These are phyloP conservation scores for Gymnoscopelus microlampas DNA, from an alignment of 2,797 vertebrate genomes.

Conservation along the genomic window DNA sequence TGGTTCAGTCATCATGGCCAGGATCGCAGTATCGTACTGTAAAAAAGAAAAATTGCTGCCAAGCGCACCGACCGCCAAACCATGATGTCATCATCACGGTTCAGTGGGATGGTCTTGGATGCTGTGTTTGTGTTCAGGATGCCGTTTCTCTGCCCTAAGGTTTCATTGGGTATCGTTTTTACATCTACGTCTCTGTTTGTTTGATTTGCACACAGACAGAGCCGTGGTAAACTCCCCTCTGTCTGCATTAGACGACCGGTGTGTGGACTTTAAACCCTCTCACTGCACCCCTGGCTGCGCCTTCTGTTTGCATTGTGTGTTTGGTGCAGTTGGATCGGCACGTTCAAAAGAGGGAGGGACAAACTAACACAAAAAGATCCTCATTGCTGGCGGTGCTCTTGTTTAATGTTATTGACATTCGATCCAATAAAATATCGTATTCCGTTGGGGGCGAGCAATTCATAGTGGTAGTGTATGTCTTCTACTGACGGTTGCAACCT, in stretches of 20 bases:
- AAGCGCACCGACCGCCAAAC: neutral
- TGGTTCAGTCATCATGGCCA: no score
- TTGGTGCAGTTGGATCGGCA: neutral
- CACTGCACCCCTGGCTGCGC: slow-evolving; percentile 22
- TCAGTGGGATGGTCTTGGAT: no score
- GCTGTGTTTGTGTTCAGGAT: no score
- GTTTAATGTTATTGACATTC: neutral
- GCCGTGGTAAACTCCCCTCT: neutral
- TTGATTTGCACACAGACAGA: slow-evolving; percentile 11
- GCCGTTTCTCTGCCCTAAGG: no score
- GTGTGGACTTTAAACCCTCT: slow-evolving; percentile 63
- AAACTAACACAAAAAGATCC: no score
- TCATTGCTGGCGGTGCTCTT: neutral
- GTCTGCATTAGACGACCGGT: neutral
- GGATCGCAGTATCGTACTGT: no score
- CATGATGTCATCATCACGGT: no score
- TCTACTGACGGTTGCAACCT: no score
- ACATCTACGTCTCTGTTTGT: neutral
- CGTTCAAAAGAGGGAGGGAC: neutral
- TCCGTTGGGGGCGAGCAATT: no score
- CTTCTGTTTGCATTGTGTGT: slow-evolving; percentile 43
- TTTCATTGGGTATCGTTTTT: no score
- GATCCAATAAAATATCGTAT: neutral
- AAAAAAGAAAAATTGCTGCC: no score
- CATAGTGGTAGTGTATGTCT: no score